Evolutionary conservation across 2,888 invertebrate genomes (phyloP), one percentile per base, ranked within the genome.

Genomic region (Eupithecia insigniata): DNA sequence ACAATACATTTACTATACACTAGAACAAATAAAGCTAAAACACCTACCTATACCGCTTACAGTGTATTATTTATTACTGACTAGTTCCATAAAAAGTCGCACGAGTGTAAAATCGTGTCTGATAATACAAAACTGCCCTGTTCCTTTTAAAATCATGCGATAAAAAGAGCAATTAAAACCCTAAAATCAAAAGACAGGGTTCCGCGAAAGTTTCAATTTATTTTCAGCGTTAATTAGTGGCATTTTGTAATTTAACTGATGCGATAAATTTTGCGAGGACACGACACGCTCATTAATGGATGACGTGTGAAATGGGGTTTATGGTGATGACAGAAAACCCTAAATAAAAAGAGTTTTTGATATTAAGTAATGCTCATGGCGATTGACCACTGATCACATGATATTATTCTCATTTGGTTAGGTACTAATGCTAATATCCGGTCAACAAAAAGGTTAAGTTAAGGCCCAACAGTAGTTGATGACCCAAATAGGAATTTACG

Each of bases 241-340:
- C 71, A 74, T 76, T 79, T 77, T 76, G 74, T 78, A 76, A n/a
- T 76, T 79, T 77, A 77, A 79, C 76, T 76, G 77, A 75, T 8
- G 73, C 75, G 64, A 78, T 79, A 79, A 79, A 79, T 78, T 73
- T 77, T 62, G 78, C 69, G 74, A 62, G 66, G 71, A 75, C 71
- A 72, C 62, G 73, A 69, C 71, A 28, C 34, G 34, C 55, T 64
- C 30, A 43, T 74, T 79, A 79, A 79, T 79, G 79, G 78, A 74
- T 69, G 65, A 46, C 65, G 66, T 46, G 68, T 70, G 67, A 70
- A 75, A 69, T 71, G 73, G 71, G 69, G 43, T 72, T 71, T 74
- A 58, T 70, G 70, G 71, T 72, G 73, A 72, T 73, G 71, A 72
- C 64, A 61, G 70, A 43, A n/a, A n/a, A 68, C 66, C 67, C 62